Base-by-base conservation (phyloP, 2,888 invertebrate genomes). In the Cerceris rybyensis region DNA sequence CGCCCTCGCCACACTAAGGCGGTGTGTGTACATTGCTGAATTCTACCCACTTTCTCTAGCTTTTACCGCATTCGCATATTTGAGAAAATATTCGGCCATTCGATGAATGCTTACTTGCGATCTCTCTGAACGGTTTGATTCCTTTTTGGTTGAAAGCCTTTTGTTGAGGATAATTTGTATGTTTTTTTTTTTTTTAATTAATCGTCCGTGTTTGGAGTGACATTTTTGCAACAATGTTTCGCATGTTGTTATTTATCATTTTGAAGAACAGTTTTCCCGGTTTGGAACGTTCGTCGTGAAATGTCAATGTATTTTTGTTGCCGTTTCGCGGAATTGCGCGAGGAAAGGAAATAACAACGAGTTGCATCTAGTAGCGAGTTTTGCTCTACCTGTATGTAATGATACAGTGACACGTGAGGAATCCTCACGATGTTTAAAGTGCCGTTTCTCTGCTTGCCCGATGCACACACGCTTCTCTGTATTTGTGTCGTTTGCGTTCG, bases 11-110 rank as follows among this genome's bases (percentile, higher is more conserved):
- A 92, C 92, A 87, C 89, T 91, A 88, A 92, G 92, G 92, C 92
- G 92, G 92, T 92, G 92, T 92, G 92, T 92, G 92, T 92, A 92
- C 91, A 92, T 91, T 90, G 88, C 87, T 91, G 85, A 89, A 88
- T 91, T 88, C 86, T 90, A 85, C 86, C 79, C 77, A 84, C 75
- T 85, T 87, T 86, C 83, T 82, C 64, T 80, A 69, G 43, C 54
- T 60, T 65, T 70, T 70, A 57, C 42, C 39, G 14, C 16, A 66
- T 61, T 49, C 70, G 50, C 63, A 59, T 39, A 8, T 39, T 63
- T 57, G 50, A 66, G 46, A 16, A 17, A 42, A 68, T 7, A 43
- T 41, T 42, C 7, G 17, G 43, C 8, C 2, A 9, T 28, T 49
- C 14, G 16, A 46, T 59, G n/a, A n/a, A 0, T 52, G 0, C 50